Conservation (phyloP, 1,140 invertebrate species). For the Brachionus angularis region DNA sequence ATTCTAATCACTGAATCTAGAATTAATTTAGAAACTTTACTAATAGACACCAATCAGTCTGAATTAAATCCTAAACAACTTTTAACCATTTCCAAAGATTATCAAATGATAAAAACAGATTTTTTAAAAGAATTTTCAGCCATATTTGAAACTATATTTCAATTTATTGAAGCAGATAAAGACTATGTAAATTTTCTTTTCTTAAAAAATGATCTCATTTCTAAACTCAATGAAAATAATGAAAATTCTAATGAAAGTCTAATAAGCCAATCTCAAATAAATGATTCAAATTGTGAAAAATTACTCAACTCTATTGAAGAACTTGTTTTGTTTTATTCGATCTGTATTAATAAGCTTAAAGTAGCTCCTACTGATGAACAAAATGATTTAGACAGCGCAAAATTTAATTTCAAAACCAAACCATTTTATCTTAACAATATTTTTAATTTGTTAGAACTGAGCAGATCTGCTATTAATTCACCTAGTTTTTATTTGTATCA, state of each 20-base stretch:
- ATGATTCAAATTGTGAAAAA: too few species aligned
- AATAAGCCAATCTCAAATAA: neutral
- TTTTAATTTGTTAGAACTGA: constrained; percentile 13
- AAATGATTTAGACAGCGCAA: neutral
- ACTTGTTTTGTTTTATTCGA: constrained; percentile 4
- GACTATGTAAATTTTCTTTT: neutral
- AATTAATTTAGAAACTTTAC: neutral
- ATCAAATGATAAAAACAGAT: neutral
- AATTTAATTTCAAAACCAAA: neutral
- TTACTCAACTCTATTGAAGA: neutral
- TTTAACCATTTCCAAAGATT: constrained; percentile 2
- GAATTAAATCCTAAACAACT: constrained; percentile 9
- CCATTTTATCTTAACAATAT: neutral
- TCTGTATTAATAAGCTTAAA: neutral
- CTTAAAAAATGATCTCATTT: neutral
- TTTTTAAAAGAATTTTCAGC: constrained; percentile 13
- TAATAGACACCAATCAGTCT: neutral
- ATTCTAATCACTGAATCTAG: constrained; percentile 7
- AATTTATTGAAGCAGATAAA: neutral
- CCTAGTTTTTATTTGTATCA: neutral
- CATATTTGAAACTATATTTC: neutral
- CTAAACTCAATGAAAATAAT: constrained; percentile 3
- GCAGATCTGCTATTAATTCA: neutral
- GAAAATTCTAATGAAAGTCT: neutral
- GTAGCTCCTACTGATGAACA: too few species aligned